These are phyloP conservation scores for Desmodus rotundus DNA, from an alignment of 2,113 vertebrate genomes.

Conservation along the genomic window DNA sequence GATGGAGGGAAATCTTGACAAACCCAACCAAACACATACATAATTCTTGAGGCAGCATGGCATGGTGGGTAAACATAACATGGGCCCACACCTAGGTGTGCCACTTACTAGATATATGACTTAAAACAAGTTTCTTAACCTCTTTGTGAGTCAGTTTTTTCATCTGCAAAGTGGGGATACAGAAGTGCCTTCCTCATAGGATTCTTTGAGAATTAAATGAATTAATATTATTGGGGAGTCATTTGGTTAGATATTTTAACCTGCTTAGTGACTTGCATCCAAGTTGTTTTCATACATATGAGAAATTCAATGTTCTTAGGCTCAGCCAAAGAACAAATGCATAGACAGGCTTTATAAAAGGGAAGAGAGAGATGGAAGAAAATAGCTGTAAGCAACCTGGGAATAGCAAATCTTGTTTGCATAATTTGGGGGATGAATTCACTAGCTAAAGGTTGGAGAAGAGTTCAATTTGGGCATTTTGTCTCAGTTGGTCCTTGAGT, in stretches of 20 bases:
- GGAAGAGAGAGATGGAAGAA: background rate
- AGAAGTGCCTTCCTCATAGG: background rate
- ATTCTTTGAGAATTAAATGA: conserved; percentile 1
- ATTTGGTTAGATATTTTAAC: background rate
- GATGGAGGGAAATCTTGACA: background rate
- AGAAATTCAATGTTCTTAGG: background rate
- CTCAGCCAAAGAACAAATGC: background rate
- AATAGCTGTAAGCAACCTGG: background rate
- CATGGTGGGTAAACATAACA: background rate
- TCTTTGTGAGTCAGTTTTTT: background rate
- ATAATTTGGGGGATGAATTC: background rate
- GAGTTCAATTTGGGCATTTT: background rate
- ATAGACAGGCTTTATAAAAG: background rate
- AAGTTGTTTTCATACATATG: background rate
- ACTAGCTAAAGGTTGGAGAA: background rate
- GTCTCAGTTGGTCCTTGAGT: background rate
- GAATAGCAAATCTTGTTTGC: background rate
- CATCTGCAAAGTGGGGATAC: background rate
- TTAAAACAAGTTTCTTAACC: background rate
- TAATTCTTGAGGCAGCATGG: background rate
- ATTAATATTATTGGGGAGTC: background rate
- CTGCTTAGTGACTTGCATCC: background rate
- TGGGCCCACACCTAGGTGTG: background rate
- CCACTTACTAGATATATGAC: background rate
- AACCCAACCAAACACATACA: background rate